These are phyloP conservation scores for Oophaga pumilio DNA, from an alignment of 2,113 vertebrate species.

Conservation along the genomic window DNA sequence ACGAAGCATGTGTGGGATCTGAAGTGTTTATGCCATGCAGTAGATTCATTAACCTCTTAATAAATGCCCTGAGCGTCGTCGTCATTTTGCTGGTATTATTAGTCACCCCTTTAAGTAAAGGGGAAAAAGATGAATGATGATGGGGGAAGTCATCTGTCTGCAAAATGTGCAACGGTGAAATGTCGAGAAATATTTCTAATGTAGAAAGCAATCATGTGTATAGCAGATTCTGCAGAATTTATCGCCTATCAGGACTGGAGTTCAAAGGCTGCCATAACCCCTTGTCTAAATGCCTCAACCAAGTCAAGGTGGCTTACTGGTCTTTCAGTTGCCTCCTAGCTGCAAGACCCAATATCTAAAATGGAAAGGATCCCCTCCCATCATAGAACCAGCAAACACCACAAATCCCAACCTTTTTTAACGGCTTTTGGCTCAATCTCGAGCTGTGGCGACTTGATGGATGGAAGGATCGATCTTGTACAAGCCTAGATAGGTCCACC, in stretches of 20 bases:
- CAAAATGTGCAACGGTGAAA: background rate
- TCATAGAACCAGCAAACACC: background rate
- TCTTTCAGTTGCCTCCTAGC: too few species aligned
- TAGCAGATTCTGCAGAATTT: too few species aligned
- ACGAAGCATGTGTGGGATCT: slow-evolving; percentile 10
- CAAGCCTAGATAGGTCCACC: too few species aligned
- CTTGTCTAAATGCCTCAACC: too few species aligned
- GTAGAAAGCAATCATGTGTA: too few species aligned
- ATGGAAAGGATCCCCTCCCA: background rate
- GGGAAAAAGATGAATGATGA: background rate
- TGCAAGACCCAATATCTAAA: background rate
- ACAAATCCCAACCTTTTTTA: background rate
- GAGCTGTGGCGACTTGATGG: too few species aligned
- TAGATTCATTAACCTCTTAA: background rate
- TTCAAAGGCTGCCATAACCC: too few species aligned
- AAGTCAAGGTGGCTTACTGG: too few species aligned
- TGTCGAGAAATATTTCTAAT: background rate
- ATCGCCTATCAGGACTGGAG: too few species aligned
- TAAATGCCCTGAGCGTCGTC: background rate
- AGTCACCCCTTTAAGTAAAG: background rate
- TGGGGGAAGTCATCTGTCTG: background rate
- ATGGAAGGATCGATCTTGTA: too few species aligned
- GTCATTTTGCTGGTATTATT: background rate
- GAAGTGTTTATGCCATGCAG: background rate
- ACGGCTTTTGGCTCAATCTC: too few species aligned